These are phyloP conservation scores for Oegoconia quadripuncta DNA, from an alignment of 2,888 invertebrate genomes.

Conservation along the genomic window DNA sequence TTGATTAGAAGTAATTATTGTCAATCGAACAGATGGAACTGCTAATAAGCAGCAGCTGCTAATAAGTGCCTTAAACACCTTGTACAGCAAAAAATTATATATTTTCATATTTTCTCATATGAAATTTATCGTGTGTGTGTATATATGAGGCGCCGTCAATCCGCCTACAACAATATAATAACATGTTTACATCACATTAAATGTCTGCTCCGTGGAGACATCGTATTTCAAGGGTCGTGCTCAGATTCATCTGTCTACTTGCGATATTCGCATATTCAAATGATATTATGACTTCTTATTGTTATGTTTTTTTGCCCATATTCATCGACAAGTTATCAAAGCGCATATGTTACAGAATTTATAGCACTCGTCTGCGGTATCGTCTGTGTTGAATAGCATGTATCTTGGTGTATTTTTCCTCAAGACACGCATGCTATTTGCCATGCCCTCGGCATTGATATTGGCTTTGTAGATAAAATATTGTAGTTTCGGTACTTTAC, in stretches of 20 bases:
- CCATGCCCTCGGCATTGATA: conserved; percentile 19
- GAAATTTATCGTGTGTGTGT: conserved; percentile 4
- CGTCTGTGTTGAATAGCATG: conserved; percentile 42
- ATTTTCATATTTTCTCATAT: not conserved
- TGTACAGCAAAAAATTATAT: not conserved
- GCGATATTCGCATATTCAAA: conserved; percentile 49
- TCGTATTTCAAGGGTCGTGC: conserved; percentile 72
- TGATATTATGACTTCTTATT: conserved; percentile 66
- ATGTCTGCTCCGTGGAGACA: conserved; percentile 48
- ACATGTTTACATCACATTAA: conserved; percentile 52
- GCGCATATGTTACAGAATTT: conserved; percentile 52
- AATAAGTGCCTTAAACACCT: not conserved
- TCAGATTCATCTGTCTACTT: conserved; percentile 64
- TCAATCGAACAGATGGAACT: no score
- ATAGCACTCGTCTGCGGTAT: conserved; percentile 45
- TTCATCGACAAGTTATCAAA: conserved; percentile 63
- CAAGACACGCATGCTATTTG: conserved; percentile 15
- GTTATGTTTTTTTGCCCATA: conserved; percentile 58
- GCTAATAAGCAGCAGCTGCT: no score
- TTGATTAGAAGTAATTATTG: no score
- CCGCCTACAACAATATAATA: conserved; percentile 61
- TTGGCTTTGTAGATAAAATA: conserved; percentile 23
- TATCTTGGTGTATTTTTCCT: conserved; percentile 46
- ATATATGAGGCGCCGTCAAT: conserved; percentile 25
- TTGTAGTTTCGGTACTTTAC: not conserved